Evolutionary conservation across 2,797 vertebrate species (phyloP).

Genomic region (Limnodromus scolopaceus): DNA sequence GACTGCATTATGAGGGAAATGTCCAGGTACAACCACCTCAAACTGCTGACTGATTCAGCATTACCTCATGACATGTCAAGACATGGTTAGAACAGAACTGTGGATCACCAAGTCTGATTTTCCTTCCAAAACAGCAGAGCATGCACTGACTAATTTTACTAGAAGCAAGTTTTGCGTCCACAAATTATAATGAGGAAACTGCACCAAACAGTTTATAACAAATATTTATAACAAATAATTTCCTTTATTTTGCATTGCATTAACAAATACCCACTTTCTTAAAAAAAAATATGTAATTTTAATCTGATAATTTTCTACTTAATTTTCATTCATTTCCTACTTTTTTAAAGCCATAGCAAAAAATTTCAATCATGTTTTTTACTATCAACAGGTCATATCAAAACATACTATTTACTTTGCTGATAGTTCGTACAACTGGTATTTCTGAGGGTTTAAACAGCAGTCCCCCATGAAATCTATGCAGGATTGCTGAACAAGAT

Average conservation of each 20-base stretch:
- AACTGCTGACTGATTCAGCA: background rate
- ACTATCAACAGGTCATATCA: background rate
- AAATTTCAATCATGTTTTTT: background rate
- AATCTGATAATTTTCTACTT: background rate
- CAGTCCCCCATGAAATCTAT: background rate
- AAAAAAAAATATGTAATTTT: background rate
- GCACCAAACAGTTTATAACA: background rate
- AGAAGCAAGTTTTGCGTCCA: background rate
- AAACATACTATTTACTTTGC: background rate
- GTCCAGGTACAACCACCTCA: background rate
- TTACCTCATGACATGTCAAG: background rate
- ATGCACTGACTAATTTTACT: background rate
- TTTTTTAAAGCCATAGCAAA: background rate
- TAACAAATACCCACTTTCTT: background rate
- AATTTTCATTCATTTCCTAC: background rate
- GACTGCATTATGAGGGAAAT: background rate
- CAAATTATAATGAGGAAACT: background rate
- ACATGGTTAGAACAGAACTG: background rate
- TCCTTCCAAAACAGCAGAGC: background rate
- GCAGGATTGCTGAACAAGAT: background rate
- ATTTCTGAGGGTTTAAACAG: background rate
- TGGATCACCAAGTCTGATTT: background rate
- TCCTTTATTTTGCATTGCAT: background rate
- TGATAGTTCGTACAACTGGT: background rate
- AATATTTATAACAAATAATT: background rate